Evolutionary conservation across 2,113 vertebrate genomes (phyloP), one percentile per base, ranked within the genome.

Genomic region (Amazona vittata): DNA sequence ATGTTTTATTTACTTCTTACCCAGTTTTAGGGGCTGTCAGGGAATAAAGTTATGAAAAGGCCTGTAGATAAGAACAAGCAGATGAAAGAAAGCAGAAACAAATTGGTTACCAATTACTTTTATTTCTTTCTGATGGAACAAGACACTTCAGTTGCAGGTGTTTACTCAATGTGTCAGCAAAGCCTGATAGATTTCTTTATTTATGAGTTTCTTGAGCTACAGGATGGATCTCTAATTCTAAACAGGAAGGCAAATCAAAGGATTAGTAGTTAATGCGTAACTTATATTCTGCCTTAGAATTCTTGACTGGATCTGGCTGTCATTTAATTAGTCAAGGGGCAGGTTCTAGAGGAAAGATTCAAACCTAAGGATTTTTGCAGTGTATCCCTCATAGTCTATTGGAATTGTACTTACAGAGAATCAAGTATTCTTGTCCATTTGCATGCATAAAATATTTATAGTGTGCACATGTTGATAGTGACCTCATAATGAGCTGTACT

Each of bases 1-100:
- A 86, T 95, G 84, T 91, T 96, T 97, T 96, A 97, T 96, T 73
- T 93, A 91, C 96, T 95, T 90, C 80, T 86, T 73, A 64, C n/a
- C 41, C n/a, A 2, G n/a, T 95, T 91, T 93, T 83, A 71, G 83
- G 59, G 49, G 50, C 94, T 91, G 91, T 96, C 94, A 81, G 69
- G 24, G 33, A 95, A 79, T 29, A 75, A 90, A 93, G 53, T 90
- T 83, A 73, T 91, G 93, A 89, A 73, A 91, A 85, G 60, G 75
- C 29, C 89, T 63, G 15, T 75, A 44, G 29, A 65, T 93, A 64
- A 73, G 90, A 96, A 63, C 86, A 79, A 89, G 86, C n/a, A 92
- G 91, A 94, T 71, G 93, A 92, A 94, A 97, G 95, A 88, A 91
- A 93, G 69, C 90, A 81, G 95, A 90, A 86, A 75, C 94, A 90